These are phyloP conservation scores for Gryllus bimaculatus DNA, from an alignment of 1,140 invertebrate genomes.

Conservation along the genomic window DNA sequence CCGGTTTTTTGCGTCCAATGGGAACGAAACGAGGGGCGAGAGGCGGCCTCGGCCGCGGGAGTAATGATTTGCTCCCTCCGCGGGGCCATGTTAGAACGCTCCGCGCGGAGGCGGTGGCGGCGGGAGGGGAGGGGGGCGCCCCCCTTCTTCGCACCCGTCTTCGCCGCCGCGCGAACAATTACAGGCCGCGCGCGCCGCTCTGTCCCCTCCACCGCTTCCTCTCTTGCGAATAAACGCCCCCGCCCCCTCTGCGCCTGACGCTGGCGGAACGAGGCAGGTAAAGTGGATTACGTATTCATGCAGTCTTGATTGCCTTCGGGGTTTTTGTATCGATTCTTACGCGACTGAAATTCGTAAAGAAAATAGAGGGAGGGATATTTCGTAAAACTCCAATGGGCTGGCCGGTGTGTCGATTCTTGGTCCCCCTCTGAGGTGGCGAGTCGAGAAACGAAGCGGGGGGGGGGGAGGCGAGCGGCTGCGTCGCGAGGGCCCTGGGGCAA, in stretches of 20 bases:
- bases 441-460: no score
- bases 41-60: not conserved
- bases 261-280: not conserved
- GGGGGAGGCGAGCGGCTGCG: no score
- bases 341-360: not conserved
- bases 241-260: not conserved
- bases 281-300: conserved; percentile 4
- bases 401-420: no score
- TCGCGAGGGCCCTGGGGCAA: no score
- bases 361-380: not conserved
- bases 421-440: no score
- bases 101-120: not conserved
- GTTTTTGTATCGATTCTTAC: not conserved
- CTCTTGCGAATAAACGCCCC: not conserved
- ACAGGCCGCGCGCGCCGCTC: not conserved
- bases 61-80: not conserved
- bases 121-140: no score
- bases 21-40: not conserved
- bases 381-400: no score
- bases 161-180: not conserved
- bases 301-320: not conserved
- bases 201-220: not conserved
- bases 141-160: not conserved
- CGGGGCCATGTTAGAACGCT: not conserved
- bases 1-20: not conserved